Evolutionary conservation across 2,797 vertebrate genomes (phyloP).

Genomic region (Jordanella pulchra): DNA sequence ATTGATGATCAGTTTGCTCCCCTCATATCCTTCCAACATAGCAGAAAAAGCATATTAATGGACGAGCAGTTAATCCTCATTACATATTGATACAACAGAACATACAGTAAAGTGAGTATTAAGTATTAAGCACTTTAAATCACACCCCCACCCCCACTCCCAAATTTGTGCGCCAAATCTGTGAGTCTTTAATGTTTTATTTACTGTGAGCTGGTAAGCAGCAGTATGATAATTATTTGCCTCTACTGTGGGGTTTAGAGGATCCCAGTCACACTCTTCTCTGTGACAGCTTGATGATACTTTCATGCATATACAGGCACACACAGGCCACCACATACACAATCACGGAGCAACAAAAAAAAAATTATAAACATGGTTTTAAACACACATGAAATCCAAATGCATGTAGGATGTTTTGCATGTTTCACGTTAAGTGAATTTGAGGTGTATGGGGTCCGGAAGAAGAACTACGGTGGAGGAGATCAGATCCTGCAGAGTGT

Average conservation of each 20-base stretch:
- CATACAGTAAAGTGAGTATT: slow-evolving; percentile 66
- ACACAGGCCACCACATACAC: background rate
- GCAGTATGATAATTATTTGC: slow-evolving; percentile 49
- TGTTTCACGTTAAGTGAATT: slow-evolving; percentile 3
- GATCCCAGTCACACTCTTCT: slow-evolving; percentile 41
- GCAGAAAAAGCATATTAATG: slow-evolving; percentile 34
- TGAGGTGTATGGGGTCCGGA: slow-evolving; percentile 2
- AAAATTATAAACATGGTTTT: slow-evolving; percentile 27
- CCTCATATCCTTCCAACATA: slow-evolving; percentile 8
- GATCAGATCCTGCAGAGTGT: background rate
- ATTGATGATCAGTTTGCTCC: background rate
- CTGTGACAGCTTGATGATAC: slow-evolving; percentile 35
- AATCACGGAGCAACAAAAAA: slow-evolving; percentile 6
- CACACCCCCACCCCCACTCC: slow-evolving; percentile 45
- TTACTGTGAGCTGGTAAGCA: slow-evolving; percentile 58
- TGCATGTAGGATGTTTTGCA: background rate
- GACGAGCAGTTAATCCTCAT: slow-evolving; percentile 66
- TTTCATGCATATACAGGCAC: background rate
- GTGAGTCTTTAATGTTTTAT: slow-evolving; percentile 70
- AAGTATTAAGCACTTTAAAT: slow-evolving; percentile 69
- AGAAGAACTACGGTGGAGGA: background rate
- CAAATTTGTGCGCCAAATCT: slow-evolving; percentile 61
- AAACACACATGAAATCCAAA: slow-evolving; percentile 21
- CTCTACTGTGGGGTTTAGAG: slow-evolving; percentile 39
- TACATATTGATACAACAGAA: slow-evolving; percentile 67